Conservation (phyloP, 2,797 vertebrate genomes). For the Denticeps clupeoides region DNA sequence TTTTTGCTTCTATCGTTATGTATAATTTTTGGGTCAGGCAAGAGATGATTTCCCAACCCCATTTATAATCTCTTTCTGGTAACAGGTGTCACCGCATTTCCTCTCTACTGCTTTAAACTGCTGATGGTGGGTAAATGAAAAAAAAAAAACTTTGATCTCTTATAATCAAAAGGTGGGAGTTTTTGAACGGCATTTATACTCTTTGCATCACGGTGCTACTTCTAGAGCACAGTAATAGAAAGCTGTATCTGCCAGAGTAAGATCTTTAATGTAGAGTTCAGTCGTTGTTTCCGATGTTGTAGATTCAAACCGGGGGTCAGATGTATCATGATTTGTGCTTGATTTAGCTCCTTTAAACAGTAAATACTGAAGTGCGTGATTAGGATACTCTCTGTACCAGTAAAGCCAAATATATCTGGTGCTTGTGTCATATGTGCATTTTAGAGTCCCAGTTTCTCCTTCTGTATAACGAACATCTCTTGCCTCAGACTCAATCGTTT, state of each 20-base stretch:
- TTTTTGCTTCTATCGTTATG: too few species aligned
- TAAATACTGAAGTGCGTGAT: conserved; percentile 18
- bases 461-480: not conserved
- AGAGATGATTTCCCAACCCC: too few species aligned
- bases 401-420: rapidly evolving
- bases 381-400: conserved; percentile 19
- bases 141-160: not conserved
- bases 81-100: not conserved
- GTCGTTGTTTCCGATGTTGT: not conserved
- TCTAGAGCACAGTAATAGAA: not conserved
- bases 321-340: rapidly evolving
- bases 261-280: not conserved
- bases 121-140: not conserved
- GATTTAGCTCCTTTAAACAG: conserved; percentile 10
- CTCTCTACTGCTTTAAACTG: not conserved
- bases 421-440: conserved; percentile 12
- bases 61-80: too few species aligned
- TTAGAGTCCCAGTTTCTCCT: conserved; percentile 21
- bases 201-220: conserved; percentile 3
- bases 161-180: not conserved
- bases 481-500: not conserved
- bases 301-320: not conserved
- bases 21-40: too few species aligned
- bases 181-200: not conserved
- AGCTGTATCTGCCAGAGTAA: conserved; percentile 3